Base-by-base conservation (phyloP, 2,113 vertebrate genomes). In the Ciconia stormi region DNA sequence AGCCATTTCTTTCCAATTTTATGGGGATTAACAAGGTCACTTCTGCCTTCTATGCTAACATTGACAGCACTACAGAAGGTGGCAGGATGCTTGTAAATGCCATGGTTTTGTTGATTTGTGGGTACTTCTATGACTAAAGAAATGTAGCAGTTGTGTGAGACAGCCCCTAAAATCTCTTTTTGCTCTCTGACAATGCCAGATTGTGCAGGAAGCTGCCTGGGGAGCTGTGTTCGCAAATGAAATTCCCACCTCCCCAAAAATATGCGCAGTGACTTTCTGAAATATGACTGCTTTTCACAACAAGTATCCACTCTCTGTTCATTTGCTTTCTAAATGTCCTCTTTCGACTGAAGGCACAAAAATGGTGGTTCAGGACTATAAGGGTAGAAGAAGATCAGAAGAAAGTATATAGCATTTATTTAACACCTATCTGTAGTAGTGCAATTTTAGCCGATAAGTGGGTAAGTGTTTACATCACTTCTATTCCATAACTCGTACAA, bases 201-300 rank as follows among this genome's bases (percentile, higher is more conserved):
- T 73, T 95, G 38, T 71, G 34, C 49, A 72, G 56, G 34, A 80
- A 93, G 61, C 71, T 94, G 71, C 15, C 58, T 66, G 49, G 61
- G 56, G 52, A 88, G 40, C 40, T 61, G 69, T 19, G 56, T 58
- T 82, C 0, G 1, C 46, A 69, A 87, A 79, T 21, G 6, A 63
- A 91, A 91, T 87, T 76, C 46, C 81, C 87, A 90, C 77, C 62
- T 95, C 73, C 44, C 72, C 81, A 85, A n/a, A 94, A 76, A 34
- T 36, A 69, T 82, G 86, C 1, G 0, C 46, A 79, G 72, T 30
- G 69, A 82, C 77, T 94, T 92, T 95, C 65, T 82, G 94, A 76
- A 95, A 80, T 40, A n/a, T 56, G 59, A 76, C 69, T 84, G 53
- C 11, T 61, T 93, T 93, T 76, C 44, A 65, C 53, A 81, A 38